phyloP scores from a whole-genome alignment of 2,113 vertebrate genomes.

The Oreochromis niloticus region DNA sequence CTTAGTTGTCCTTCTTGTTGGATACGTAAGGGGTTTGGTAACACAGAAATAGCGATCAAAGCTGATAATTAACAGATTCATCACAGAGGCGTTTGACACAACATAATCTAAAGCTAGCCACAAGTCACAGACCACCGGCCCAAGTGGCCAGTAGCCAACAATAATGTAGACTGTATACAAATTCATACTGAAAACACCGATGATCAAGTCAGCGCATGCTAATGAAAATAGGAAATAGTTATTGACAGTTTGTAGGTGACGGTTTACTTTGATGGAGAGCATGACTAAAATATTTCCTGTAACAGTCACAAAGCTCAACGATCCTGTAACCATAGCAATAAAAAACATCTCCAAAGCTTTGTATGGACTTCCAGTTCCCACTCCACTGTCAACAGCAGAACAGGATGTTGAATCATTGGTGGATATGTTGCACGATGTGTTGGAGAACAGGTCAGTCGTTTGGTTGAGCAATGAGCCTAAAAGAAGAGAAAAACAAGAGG shows the following conservation, averaged over 20 bases:
- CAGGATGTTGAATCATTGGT: conserved; percentile 67
- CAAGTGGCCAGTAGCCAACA: conserved; percentile 94
- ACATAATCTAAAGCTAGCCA: conserved; percentile 97
- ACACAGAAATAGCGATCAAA: conserved; percentile 98
- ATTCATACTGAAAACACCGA: conserved; percentile 97
- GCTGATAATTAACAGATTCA: conserved; percentile 98
- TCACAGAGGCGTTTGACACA: conserved; percentile 94
- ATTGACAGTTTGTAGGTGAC: conserved; percentile 97
- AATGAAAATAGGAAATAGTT: conserved; percentile 98
- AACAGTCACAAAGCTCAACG: conserved; percentile 92
- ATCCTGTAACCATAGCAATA: conserved; percentile 90
- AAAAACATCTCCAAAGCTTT: conserved; percentile 95
- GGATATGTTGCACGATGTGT: conserved; percentile 76
- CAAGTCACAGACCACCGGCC: conserved; percentile 91
- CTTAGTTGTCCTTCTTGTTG: conserved; percentile 91
- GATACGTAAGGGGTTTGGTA: conserved; percentile 94
- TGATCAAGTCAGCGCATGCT: conserved; percentile 94
- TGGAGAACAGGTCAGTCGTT: conserved; percentile 68
- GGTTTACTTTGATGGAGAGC: conserved; percentile 98
- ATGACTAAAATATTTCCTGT: conserved; percentile 97
- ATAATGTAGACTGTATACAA: conserved; percentile 95
- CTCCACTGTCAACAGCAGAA: conserved; percentile 42
- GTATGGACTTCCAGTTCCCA: conserved; percentile 67
- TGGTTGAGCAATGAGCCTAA: conserved; percentile 75
- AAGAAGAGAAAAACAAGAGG: background rate